Evolutionary conservation across 2,113 vertebrate species (phyloP), one percentile per base, ranked within the genome.

Genomic region (Aptenodytes forsteri): DNA sequence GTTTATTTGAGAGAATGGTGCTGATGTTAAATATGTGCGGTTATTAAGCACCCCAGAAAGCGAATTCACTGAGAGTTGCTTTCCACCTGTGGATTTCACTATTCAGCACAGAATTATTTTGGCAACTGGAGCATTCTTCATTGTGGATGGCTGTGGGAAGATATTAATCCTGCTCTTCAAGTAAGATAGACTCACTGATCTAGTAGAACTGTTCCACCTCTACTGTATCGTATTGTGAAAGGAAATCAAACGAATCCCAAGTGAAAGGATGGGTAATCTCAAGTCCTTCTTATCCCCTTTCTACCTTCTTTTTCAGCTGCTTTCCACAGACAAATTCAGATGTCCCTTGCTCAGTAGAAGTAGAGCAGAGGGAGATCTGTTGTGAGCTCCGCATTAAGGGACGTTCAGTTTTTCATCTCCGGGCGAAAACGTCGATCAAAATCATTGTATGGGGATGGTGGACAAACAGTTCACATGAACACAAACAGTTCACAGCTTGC

Each of bases 71-170:
- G 42, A 61, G 82, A 83, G 81, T 84, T 80, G 59, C 78, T 91
- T 93, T 82, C 95, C 87, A 94, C 94, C 96, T 95, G 91, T 88
- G 87, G 96, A 95, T 96, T 94, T 89, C 2, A 9, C 94, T 96
- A 61, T 95, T 96, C 90, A 95, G 72, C 87, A 55, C 64, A 78
- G 67, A 94, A 91, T 93, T 96, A 80, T 94, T 93, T 96, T 96
- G 95, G 92, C 96, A 97, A 15, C 82, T 81, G 84, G 72, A 88
- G 79, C 76, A 71, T 94, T 96, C 84, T 93, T 88, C 87, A 88
- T 88, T 97, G 97, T 96, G 71, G 75, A 91, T 90, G 67, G 55
- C 95, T 96, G 91, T 95, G 91, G 89, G 91, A 95, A 96, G 93
- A 88, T 73, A 90, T 30, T 96, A 97, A 91, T 95, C 94, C 95